Base-by-base conservation (phyloP, 2,888 invertebrate species). In the Polia nebulosa region DNA sequence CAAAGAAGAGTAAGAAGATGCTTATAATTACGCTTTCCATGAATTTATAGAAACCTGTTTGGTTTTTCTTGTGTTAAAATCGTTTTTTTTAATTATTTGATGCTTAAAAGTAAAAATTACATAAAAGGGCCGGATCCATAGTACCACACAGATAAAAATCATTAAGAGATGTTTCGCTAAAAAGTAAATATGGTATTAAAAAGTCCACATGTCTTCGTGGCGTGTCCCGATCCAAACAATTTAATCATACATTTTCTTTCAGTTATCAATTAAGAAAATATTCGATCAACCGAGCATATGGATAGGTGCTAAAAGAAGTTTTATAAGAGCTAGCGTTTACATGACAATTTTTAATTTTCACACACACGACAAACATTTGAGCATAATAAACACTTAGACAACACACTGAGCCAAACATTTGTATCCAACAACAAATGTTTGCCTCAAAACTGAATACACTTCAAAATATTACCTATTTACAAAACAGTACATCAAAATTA, bases 241-340 rank as follows among this genome's bases (percentile, higher is more conserved):
- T 27, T 44, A 63, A 72, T 75, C 11, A 64, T 47, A 41, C 8
- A 49, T 25, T 78, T 78, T 76, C 29, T 76, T 76, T 78, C 75
- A 76, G 75, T 73, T 44, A 44, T 41, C 9, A 45, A 34, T 27
- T 70, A 77, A 71, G 47, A 15, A 47, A 39, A 41, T 47, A 52
- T 60, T 44, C 17, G 36, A 39, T 36, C n/a, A 72, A 60, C 47
- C 29, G 59, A 72, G 56, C 58, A 34, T 74, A 71, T 32, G 13
- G 17, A n/a, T 78, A 78, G 72, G 65, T 64, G 60, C 44, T 15
- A 63, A 27, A 34, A 34, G 15, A 27, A 6, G 20, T 32, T 3
- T 20, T 29, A 3, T 29, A 61, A 20, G 34, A 76, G 47, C 41
- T 59, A 58, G 29, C 51, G 39, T 17, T 55, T 47, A 78, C 78